Evolutionary conservation across 2,888 invertebrate genomes (phyloP).

Genomic region (Siphlonurus alternatus): DNA sequence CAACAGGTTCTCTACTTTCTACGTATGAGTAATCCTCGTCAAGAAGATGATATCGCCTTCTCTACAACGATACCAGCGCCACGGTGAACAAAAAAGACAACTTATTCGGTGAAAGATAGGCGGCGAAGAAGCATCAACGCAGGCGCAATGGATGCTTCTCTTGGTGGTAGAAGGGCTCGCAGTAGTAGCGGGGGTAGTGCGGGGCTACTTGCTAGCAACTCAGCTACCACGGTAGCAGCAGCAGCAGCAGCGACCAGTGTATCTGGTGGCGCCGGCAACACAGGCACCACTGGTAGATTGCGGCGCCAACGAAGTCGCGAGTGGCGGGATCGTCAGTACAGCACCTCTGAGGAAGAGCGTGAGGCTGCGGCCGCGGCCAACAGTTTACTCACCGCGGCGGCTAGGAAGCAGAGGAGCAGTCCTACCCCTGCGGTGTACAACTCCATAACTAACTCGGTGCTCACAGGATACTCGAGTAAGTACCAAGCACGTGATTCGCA

Average conservation of each 20-base stretch:
- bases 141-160: conserved; percentile 1
- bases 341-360: conserved; percentile 15
- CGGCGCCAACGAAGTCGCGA: conserved; percentile 14
- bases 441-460: neutral
- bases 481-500: too few relatives aligned
- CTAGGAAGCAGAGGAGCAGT: neutral
- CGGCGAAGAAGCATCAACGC: neutral
- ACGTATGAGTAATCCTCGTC: neutral
- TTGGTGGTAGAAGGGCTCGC: neutral
- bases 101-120: neutral
- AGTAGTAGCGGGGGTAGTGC: conserved; percentile 1
- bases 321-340: conserved; percentile 15
- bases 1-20: neutral
- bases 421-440: neutral
- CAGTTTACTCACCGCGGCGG: neutral
- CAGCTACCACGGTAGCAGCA: neutral
- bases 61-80: neutral
- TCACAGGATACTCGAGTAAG: neutral
- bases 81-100: neutral
- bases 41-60: neutral
- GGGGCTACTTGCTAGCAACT: neutral
- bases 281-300: conserved; percentile 10
- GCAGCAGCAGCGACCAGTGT: neutral
- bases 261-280: conserved; percentile 6
- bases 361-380: conserved; percentile 4